These are phyloP conservation scores for Brachionus manjavacas DNA, from an alignment of 1,140 invertebrate species.

Conservation along the genomic window DNA sequence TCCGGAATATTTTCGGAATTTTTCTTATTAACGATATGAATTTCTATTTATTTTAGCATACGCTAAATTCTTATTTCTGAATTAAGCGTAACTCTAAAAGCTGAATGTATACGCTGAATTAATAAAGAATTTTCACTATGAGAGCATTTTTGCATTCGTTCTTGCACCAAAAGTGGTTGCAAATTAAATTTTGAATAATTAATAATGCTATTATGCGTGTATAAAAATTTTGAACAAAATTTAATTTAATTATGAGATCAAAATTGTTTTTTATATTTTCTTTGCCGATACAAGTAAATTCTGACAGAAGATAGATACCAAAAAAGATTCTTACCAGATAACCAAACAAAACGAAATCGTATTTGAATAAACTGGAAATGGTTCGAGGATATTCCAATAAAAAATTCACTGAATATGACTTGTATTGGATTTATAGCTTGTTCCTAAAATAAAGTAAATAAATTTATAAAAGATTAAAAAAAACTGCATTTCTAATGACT, in stretches of 20 bases:
- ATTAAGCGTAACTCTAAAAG: slow-evolving; percentile 6
- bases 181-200: neutral
- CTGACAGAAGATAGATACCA: too few species aligned
- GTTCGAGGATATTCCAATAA: too few species aligned
- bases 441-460: too few species aligned
- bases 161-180: neutral
- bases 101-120: neutral
- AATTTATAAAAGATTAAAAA: too few species aligned
- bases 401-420: too few species aligned
- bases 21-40: neutral
- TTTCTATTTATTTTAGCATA: neutral
- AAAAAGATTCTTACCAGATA: too few species aligned
- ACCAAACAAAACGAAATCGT: too few species aligned
- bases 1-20: neutral
- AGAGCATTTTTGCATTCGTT: slow-evolving; percentile 1
- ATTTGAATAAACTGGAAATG: too few species aligned
- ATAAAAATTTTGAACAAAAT: neutral
- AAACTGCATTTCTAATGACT: too few species aligned
- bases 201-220: neutral
- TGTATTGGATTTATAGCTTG: too few species aligned
- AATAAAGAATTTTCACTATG: neutral
- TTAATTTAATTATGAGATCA: neutral
- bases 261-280: too few species aligned
- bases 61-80: slow-evolving; percentile 8
- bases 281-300: too few species aligned